A percentile compares a stretch with the other conserved stretches of the same genome.
phyloP scores from a whole-genome alignment of 2,888 invertebrate genomes.

The Lithodes maja region DNA sequence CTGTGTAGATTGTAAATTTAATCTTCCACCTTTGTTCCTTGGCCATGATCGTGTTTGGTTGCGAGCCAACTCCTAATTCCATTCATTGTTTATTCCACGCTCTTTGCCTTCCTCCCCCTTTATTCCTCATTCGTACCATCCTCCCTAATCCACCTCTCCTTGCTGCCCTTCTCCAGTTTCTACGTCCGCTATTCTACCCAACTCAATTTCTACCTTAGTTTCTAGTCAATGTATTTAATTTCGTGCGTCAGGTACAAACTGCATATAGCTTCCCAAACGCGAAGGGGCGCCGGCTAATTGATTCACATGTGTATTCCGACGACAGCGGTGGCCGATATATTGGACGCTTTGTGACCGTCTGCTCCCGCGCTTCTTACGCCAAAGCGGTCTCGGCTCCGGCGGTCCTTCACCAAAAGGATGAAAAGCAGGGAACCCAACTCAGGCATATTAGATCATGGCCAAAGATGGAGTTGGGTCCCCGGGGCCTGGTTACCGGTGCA shows the following conservation, averaged over 20 bases:
- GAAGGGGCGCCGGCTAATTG: slow-evolving; percentile 57
- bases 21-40: not conserved
- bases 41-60: not conserved
- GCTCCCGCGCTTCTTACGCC: slow-evolving; percentile 55
- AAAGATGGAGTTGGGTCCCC: not conserved
- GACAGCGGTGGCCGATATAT: slow-evolving; percentile 53
- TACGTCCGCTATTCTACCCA: not conserved
- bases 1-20: too few relatives aligned
- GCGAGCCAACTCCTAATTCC: not conserved
- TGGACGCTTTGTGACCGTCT: slow-evolving; percentile 53
- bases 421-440: slow-evolving; percentile 5
- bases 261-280: slow-evolving; percentile 57
- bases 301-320: slow-evolving; percentile 62
- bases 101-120: not conserved
- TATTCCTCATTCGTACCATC: not conserved
- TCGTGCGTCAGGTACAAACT: slow-evolving; percentile 53
- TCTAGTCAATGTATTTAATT: slow-evolving; percentile 53
- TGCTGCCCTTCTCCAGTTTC: not conserved
- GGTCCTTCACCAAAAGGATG: slow-evolving; percentile 27
- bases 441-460: not conserved
- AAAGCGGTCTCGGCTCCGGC: slow-evolving; percentile 27
- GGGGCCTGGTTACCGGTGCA: not conserved
- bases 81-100: not conserved
- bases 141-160: not conserved
- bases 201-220: slow-evolving; percentile 38